Base-by-base conservation (phyloP, 2,113 vertebrate genomes). In the Elanoides forficatus region DNA sequence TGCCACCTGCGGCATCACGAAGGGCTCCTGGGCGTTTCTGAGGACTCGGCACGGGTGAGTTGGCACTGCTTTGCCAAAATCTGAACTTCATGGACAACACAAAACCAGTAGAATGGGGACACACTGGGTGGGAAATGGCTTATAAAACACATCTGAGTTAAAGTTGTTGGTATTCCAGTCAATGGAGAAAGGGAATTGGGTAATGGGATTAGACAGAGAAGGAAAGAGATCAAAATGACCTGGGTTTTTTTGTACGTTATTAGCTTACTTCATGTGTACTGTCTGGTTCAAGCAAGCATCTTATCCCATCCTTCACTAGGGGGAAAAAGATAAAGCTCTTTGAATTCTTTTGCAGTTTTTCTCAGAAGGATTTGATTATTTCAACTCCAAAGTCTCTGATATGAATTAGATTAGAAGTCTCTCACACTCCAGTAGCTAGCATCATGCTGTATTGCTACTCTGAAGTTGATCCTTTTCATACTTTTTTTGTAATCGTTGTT, bases 11-110 rank as follows among this genome's bases (percentile, higher is more conserved):
- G 0, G 42, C 21, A 7, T 6, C 34, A 36, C 11, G 4, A 22
- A 52, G 62, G 42, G 8, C 38, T 56, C 32, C 34, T 30, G 66
- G 29, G 14, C 25, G 15, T 52, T 58, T 56, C 65, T 38, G 15
- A 20, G 26, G 42, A 19, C 38, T 36, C 3, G 0, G 13, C 60
- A 6, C 0, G 0, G 26, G 20, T 40, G 25, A 63, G 48, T 62
- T 27, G 50, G 27, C 18, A 25, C 26, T 52, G 34, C 79, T 74
- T n/a, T 75, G 56, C 27, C 50, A 15, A 30, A 29, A 56, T 36
- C 22, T 53, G 38, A 40, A 10, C 48, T 59, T 45, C 4, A 1
- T 5, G 30, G 71, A 14, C 3, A 29, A 4, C 67, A 45, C 36
- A 55, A 32, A 79, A 56, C 1, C 29, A 12, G 15, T 38, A 21